A percentile compares a stretch with the other conserved stretches of the same genome.
Evolutionary conservation across 2,113 vertebrate species (phyloP).

Genomic region (Ailurus styani): DNA sequence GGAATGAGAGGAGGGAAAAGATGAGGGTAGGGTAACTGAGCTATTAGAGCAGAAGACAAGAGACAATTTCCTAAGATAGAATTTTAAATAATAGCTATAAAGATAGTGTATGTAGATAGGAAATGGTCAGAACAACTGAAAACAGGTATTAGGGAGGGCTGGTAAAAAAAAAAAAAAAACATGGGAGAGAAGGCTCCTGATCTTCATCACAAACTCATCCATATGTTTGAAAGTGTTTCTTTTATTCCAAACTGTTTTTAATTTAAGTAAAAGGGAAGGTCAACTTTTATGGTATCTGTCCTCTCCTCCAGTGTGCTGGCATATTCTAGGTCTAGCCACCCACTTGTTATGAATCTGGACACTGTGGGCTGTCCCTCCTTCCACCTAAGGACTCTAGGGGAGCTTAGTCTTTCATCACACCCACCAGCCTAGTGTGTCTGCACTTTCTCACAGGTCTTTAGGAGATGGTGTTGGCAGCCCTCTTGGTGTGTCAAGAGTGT

Average conservation of each 20-base stretch:
- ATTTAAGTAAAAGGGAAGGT: constrained; percentile 18
- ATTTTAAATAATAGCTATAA: background rate
- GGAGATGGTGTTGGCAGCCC: background rate
- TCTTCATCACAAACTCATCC: background rate
- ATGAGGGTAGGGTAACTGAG: background rate
- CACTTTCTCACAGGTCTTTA: background rate
- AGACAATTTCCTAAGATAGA: background rate
- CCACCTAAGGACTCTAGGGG: background rate
- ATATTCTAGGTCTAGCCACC: background rate
- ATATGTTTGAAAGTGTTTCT: background rate
- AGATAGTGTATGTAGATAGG: background rate
- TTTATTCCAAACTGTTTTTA: background rate
- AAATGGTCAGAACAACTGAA: background rate
- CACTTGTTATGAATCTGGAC: background rate
- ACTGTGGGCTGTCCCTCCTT: background rate
- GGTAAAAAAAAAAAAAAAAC: background rate
- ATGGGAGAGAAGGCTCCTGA: background rate
- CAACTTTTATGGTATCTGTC: background rate
- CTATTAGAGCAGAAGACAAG: background rate
- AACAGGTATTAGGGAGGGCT: background rate
- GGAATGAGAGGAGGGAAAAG: background rate
- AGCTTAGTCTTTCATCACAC: background rate
- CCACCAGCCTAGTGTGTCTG: background rate
- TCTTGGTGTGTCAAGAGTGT: background rate
- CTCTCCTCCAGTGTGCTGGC: background rate